phyloP scores from a whole-genome alignment of 2,113 vertebrate species.

The Phalacrocorax brasilianus region DNA sequence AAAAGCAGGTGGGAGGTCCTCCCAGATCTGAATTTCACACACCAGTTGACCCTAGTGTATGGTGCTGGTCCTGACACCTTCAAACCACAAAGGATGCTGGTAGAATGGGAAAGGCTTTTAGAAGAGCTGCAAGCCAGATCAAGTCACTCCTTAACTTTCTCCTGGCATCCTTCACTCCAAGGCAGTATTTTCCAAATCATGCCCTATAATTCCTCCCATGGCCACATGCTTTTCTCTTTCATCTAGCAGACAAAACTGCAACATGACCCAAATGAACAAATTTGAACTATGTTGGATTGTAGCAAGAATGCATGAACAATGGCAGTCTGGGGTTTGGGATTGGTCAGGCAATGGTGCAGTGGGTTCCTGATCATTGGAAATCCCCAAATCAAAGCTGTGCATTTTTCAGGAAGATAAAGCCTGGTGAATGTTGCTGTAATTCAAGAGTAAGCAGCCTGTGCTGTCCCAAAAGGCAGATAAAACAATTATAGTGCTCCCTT shows the following conservation, averaged over 20 bases:
- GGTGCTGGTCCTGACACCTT: background rate
- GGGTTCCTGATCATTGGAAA: background rate
- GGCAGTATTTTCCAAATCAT: background rate
- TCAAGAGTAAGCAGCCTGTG: constrained; percentile 44
- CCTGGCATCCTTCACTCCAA: background rate
- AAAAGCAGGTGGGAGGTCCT: background rate
- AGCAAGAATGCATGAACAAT: background rate
- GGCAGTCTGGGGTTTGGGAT: background rate
- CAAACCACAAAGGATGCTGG: background rate
- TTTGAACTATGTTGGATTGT: too few relatives aligned
- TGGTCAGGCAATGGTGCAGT: background rate
- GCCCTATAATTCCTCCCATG: background rate
- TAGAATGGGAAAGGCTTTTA: background rate
- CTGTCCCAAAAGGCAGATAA: constrained; percentile 54
- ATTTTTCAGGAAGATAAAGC: background rate
- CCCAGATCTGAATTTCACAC: background rate
- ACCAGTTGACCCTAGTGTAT: background rate
- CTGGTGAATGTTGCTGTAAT: background rate
- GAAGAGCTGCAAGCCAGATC: background rate
- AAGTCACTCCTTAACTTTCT: background rate
- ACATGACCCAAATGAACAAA: background rate
- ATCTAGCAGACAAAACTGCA: background rate
- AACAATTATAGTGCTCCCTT: constrained; percentile 54
- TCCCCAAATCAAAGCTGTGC: background rate
- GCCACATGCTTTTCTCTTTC: background rate